These are phyloP conservation scores for Erebia palarica DNA, from an alignment of 2,888 invertebrate genomes.

Conservation along the genomic window DNA sequence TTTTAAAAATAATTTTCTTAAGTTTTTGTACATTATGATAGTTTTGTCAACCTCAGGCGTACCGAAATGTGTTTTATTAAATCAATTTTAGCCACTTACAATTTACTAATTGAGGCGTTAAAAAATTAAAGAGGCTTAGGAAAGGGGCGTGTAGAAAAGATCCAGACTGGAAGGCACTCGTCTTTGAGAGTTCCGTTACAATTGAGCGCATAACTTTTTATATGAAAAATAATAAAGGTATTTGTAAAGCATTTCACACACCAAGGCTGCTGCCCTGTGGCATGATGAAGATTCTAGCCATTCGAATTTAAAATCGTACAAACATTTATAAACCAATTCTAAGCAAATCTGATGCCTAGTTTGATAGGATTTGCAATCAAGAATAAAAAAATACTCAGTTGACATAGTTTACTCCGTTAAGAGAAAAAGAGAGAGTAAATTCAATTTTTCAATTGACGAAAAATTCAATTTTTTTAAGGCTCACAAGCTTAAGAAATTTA, in stretches of 20 bases:
- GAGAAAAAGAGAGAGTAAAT: neutral
- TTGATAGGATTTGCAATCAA: too few species aligned
- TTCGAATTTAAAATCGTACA: neutral
- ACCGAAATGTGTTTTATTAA: neutral
- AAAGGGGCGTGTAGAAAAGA: neutral
- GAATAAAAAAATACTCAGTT: too few species aligned
- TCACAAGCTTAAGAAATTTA: slow-evolving; percentile 54
- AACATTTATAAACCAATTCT: too few species aligned
- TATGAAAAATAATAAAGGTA: neutral
- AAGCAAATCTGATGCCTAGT: too few species aligned
- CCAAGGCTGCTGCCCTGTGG: neutral
- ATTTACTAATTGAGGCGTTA: neutral
- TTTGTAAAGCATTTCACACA: neutral
- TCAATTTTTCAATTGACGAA: too few species aligned
- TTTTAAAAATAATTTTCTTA: neutral
- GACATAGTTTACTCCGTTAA: too few species aligned
- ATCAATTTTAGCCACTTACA: neutral
- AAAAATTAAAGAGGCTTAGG: neutral
- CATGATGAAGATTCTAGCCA: neutral
- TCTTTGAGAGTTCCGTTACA: neutral
- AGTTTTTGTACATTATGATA: neutral
- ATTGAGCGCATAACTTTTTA: neutral
- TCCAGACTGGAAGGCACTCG: neutral
- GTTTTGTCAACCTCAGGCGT: neutral
- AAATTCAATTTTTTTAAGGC: slow-evolving; percentile 38